These are phyloP conservation scores for Mesembrinibis cayennensis DNA, from an alignment of 2,113 vertebrate species.

Conservation along the genomic window DNA sequence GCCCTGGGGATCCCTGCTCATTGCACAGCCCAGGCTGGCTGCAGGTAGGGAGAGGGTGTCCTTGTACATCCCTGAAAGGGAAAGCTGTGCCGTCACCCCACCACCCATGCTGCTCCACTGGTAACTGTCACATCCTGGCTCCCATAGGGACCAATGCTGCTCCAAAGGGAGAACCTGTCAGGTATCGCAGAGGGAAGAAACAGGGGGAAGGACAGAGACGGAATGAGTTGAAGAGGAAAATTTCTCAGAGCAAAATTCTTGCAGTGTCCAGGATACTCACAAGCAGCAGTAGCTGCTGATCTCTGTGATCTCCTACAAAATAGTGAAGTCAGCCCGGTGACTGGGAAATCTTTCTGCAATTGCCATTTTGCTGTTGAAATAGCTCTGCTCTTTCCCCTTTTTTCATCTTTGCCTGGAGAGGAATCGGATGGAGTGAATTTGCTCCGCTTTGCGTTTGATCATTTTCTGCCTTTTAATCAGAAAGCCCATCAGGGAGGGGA, in stretches of 20 bases:
- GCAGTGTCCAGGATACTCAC: not conserved
- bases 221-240: not conserved
- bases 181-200: not conserved
- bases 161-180: not conserved
- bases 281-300: not conserved
- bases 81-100: not conserved
- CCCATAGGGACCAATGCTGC: not conserved
- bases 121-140: not conserved
- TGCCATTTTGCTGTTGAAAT: not conserved
- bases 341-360: not conserved
- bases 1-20: not conserved
- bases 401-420: not conserved
- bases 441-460: not conserved
- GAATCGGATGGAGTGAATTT: not conserved
- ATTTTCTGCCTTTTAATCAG: not conserved
- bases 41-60: not conserved
- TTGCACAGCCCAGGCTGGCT: not conserved
- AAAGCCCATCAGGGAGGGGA: not conserved
- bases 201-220: not conserved
- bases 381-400: not conserved
- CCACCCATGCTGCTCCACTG: accelerated
- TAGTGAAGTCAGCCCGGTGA: not conserved
- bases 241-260: not conserved
- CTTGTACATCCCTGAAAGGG: not conserved
- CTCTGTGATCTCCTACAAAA: not conserved